phyloP scores from a whole-genome alignment of 1,140 invertebrate genomes.

The Myzus persicae region DNA sequence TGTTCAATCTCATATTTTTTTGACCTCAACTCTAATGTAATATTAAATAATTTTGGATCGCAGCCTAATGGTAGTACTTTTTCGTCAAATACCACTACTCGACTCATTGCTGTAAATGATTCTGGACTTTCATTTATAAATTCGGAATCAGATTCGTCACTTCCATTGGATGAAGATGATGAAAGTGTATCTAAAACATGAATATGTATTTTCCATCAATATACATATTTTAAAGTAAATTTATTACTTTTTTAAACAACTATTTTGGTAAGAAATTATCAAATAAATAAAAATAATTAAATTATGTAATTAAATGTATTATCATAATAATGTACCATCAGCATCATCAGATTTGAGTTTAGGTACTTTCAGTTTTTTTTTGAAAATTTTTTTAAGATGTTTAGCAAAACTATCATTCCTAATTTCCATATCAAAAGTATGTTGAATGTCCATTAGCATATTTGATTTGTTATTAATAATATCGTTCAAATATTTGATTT shows the following conservation, averaged over 20 bases:
- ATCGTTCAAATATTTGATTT: background rate
- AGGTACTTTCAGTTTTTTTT: constrained; percentile 3
- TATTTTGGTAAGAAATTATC: background rate
- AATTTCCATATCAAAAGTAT: constrained; percentile 5
- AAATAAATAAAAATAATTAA: background rate
- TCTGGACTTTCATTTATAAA: background rate
- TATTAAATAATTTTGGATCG: constrained; percentile 36
- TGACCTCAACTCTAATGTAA: constrained; percentile 33
- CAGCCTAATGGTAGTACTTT: constrained; percentile 33
- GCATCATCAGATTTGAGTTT: background rate
- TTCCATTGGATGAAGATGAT: constrained; percentile 15
- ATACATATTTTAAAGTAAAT: background rate
- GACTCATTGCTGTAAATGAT: background rate
- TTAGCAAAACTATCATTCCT: background rate
- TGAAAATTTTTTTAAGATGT: background rate
- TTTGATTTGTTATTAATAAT: background rate
- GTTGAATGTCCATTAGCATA: background rate
- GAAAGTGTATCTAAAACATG: constrained; percentile 35
- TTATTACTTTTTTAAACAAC: background rate
- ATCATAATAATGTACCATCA: background rate
- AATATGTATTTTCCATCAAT: background rate
- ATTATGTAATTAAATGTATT: background rate
- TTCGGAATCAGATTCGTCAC: constrained; percentile 6
- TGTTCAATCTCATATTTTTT: constrained; percentile 16
- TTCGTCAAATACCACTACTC: background rate